Evolutionary conservation across 1,140 invertebrate genomes (phyloP).

Genomic region (Trichoplusia ni): DNA sequence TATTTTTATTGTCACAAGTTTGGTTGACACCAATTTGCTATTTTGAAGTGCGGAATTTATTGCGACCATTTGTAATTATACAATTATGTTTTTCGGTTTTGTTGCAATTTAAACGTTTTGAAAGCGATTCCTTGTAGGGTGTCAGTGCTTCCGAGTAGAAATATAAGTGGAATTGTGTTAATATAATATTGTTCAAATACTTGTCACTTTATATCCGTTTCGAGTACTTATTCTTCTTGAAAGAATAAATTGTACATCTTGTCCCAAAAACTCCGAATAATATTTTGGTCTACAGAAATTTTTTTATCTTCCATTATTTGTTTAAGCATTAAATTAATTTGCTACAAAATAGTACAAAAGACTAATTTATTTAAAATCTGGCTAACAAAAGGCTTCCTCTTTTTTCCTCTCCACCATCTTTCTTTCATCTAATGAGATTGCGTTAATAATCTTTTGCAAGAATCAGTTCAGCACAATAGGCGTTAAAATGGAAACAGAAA

Average conservation of each 20-base stretch:
- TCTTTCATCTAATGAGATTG: conserved; percentile 40
- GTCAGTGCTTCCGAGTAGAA: conserved; percentile 14
- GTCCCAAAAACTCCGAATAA: no score
- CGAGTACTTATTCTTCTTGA: no score
- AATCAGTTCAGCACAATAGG: conserved; percentile 64
- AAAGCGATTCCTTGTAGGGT: not conserved
- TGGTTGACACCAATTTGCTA: conserved; percentile 52
- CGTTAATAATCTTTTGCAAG: conserved; percentile 58
- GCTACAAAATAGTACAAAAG: not conserved
- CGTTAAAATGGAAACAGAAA: conserved; percentile 49
- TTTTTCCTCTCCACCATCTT: not conserved
- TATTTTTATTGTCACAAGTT: conserved; percentile 31
- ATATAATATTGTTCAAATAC: no score
- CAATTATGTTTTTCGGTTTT: not conserved
- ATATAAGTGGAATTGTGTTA: no score
- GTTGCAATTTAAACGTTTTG: conserved; percentile 10
- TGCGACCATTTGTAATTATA: conserved; percentile 24
- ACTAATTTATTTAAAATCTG: not conserved
- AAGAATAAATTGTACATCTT: no score
- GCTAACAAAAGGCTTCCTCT: not conserved
- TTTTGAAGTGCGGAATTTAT: conserved; percentile 30
- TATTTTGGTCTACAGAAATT: no score
- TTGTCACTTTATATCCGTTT: no score
- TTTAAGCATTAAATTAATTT: not conserved
- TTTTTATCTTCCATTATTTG: not conserved